Evolutionary conservation across 2,888 invertebrate species (phyloP).

Genomic region (Archips crataeganus): DNA sequence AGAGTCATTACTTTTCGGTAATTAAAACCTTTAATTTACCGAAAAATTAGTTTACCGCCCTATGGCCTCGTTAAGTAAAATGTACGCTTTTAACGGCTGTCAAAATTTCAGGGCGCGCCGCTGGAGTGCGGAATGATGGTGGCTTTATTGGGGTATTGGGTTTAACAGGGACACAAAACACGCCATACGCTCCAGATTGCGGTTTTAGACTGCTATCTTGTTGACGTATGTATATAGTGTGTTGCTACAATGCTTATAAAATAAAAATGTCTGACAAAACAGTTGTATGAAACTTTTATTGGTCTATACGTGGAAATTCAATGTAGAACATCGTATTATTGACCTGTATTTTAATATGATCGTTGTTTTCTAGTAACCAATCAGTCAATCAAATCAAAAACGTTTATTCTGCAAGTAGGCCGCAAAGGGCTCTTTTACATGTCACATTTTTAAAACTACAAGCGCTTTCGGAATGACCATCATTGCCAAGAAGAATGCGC

Average conservation of each 20-base stretch:
- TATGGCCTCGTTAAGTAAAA: conserved; percentile 52
- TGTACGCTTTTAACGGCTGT: conserved; percentile 47
- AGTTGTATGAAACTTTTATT: background rate
- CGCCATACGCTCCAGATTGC: conserved; percentile 9
- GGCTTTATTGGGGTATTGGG: conserved; percentile 38
- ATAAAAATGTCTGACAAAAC: background rate
- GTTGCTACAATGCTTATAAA: background rate
- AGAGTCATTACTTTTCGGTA: conserved; percentile 36
- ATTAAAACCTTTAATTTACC: conserved; percentile 44
- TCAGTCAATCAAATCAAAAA: too few species aligned
- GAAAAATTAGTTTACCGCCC: conserved; percentile 42
- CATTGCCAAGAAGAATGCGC: too few species aligned
- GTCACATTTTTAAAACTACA: too few species aligned
- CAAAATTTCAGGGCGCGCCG: conserved; percentile 53
- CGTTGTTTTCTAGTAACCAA: too few species aligned
- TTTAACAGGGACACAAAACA: conserved; percentile 28
- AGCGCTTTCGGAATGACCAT: too few species aligned
- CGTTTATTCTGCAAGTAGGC: too few species aligned
- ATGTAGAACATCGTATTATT: too few species aligned
- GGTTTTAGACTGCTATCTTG: conserved; percentile 2
- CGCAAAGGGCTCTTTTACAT: too few species aligned
- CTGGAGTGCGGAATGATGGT: conserved; percentile 33
- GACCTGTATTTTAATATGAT: too few species aligned
- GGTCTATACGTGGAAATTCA: background rate
- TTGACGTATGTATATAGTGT: background rate